Evolutionary conservation across 2,888 invertebrate species (phyloP).

Genomic region (Drosophila phalerata): DNA sequence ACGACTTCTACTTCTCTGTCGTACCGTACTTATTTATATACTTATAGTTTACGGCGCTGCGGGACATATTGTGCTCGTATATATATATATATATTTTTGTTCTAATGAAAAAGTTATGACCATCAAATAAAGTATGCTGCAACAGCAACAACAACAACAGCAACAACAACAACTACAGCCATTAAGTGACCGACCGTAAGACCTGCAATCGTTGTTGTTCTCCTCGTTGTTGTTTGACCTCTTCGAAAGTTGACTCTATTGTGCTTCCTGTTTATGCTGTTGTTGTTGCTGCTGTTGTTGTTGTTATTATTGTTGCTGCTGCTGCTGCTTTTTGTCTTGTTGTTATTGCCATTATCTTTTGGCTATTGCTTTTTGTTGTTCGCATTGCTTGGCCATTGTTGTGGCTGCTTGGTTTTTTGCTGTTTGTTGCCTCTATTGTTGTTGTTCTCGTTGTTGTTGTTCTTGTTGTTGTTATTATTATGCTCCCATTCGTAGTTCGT

Average conservation of each 20-base stretch:
- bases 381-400: constrained; percentile 61
- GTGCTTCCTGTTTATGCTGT: constrained; percentile 78
- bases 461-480: constrained; percentile 53
- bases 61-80: constrained; percentile 78
- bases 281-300: constrained; percentile 49
- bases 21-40: constrained; percentile 76
- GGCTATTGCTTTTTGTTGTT: constrained; percentile 63
- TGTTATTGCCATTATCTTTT: constrained; percentile 73
- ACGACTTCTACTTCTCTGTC: constrained; percentile 30
- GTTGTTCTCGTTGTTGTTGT: constrained; percentile 28
- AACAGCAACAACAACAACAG: constrained; percentile 17
- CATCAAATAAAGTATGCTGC: constrained; percentile 81
- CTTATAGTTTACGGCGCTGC: constrained; percentile 80
- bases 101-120: constrained; percentile 80
- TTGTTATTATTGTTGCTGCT: constrained; percentile 28
- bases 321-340: constrained; percentile 47
- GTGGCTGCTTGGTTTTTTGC: constrained; percentile 29
- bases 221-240: constrained; percentile 61
- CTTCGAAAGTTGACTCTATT: constrained; percentile 77
- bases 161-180: constrained; percentile 50
- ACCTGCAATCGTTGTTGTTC: constrained; percentile 69
- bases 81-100: constrained; percentile 81
- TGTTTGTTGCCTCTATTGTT: constrained; percentile 37
- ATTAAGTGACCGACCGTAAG: constrained; percentile 79
- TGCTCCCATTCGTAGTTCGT: constrained; percentile 76